phyloP scores from a whole-genome alignment of 2,888 invertebrate genomes.

The Ennomos quercinarius region DNA sequence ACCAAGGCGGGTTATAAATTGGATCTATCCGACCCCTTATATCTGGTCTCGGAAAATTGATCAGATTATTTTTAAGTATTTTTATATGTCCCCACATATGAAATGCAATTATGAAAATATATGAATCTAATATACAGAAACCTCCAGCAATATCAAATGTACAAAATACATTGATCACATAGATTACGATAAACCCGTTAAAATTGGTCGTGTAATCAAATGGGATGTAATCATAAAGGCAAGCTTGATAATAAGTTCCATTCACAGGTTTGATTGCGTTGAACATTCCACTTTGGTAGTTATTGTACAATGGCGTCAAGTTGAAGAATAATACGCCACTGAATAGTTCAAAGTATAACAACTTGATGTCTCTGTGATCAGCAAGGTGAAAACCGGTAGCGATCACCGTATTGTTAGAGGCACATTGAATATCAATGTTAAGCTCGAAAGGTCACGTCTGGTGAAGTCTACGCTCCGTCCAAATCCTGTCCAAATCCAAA shows the following conservation, averaged over 20 bases:
- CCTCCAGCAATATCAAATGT: background rate
- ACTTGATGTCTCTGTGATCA: no score
- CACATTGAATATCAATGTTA: no score
- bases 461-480: no score
- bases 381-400: no score
- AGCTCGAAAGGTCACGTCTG: no score
- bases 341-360: slow-evolving; percentile 1
- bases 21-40: background rate
- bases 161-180: background rate
- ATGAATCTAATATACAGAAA: slow-evolving; percentile 1
- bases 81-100: slow-evolving; percentile 16
- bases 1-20: slow-evolving; percentile 1
- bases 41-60: slow-evolving; percentile 4
- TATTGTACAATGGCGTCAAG: slow-evolving; percentile 4
- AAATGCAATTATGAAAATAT: background rate
- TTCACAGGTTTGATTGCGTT: slow-evolving; percentile 5
- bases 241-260: slow-evolving; percentile 7
- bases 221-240: slow-evolving; percentile 4
- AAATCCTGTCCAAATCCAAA: no score
- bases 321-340: slow-evolving; percentile 1
- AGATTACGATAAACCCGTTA: background rate
- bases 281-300: slow-evolving; percentile 11
- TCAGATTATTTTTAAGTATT: slow-evolving; percentile 4
- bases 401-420: no score
- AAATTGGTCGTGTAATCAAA: slow-evolving; percentile 9